A percentile compares a stretch with the other conserved stretches of the same genome.
Evolutionary conservation across 2,888 invertebrate genomes (phyloP).

Genomic region (Oscheius onirici): DNA sequence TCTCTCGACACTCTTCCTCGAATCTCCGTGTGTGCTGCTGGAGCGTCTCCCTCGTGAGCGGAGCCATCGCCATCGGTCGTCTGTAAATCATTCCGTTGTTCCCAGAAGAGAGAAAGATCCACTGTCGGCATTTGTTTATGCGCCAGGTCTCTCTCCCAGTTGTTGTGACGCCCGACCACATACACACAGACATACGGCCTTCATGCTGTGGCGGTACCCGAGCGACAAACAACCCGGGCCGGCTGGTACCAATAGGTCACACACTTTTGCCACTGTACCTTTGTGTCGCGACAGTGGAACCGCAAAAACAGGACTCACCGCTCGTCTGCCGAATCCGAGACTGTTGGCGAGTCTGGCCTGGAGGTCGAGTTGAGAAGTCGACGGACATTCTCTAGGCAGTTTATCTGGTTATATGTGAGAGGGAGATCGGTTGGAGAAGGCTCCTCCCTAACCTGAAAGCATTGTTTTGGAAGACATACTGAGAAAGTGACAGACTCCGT

Average conservation of each 20-base stretch:
- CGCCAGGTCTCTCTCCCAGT: slow-evolving; percentile 2
- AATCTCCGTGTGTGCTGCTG: slow-evolving; percentile 62
- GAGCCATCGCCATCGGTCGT: slow-evolving; percentile 43
- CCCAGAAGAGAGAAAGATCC: slow-evolving; percentile 2
- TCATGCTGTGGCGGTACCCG: slow-evolving; percentile 26
- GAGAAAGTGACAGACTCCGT: slow-evolving; percentile 2
- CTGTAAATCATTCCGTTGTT: slow-evolving; percentile 40
- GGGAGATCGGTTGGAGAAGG: slow-evolving; percentile 43
- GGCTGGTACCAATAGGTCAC: slow-evolving; percentile 39
- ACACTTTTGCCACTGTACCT: slow-evolving; percentile 7
- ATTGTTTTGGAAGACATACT: background rate
- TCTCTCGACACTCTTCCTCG: slow-evolving; percentile 66
- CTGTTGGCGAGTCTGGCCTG: slow-evolving; percentile 38
- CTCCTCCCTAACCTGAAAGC: slow-evolving; percentile 21
- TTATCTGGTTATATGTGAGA: slow-evolving; percentile 63
- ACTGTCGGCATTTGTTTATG: slow-evolving; percentile 25
- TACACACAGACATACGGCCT: slow-evolving; percentile 29
- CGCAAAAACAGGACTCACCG: slow-evolving; percentile 27
- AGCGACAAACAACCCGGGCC: slow-evolving; percentile 32
- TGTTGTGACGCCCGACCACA: slow-evolving; percentile 30
- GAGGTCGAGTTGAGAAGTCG: slow-evolving; percentile 67
- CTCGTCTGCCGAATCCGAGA: slow-evolving; percentile 41
- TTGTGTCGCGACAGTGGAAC: slow-evolving; percentile 1
- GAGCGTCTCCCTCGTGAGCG: slow-evolving; percentile 65
- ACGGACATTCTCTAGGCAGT: slow-evolving; percentile 70